Evolutionary conservation across 2,888 invertebrate genomes (phyloP), one percentile per base, ranked within the genome.

Genomic region (Heliconius ismenius): DNA sequence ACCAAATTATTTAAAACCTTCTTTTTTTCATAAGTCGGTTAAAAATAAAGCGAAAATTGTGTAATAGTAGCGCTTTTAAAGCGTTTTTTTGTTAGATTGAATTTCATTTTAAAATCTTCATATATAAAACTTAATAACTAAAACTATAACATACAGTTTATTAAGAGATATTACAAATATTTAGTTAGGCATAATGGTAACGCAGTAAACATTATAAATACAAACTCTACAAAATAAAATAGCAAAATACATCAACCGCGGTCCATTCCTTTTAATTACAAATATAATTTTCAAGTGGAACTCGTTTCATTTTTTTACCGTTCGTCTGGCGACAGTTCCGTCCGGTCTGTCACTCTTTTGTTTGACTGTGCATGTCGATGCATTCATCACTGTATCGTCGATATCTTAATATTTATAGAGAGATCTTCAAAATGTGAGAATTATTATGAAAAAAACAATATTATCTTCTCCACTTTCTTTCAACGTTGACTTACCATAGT

Each of bases 311-410:
- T 64, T 49, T 70, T 70, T 75, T 70, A 75, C 26, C 26, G 36
- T 43, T 58, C 54, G 54, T 70, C 75, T 75, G 75, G 60, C 43
- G 70, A 70, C 69, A 32, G 69, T 68, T 32, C 58, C 69, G 36
- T 75, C 68, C 58, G 49, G 69, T 63, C 43, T 49, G 75, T 32
- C 49, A 3, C 21, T 21, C 63, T 63, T 62, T 68, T 75, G 43
- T 54, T 58, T 75, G 64, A 26, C 32, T 36, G 65, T 58, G 58
- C 54, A 54, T 68, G 36, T 70, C 69, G 69, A 26, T 70, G 70
- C 63, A 63, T 67, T 75, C 58, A n/a, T 60, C 28, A 75, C 26
- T 26, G 26, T 26, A 67, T 43, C 69, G 49, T 9, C 13, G 4
- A 32, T 7, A 32, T 26, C 13, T 54, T 32, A 9, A 58, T 58